Evolutionary conservation across 1,140 invertebrate genomes (phyloP).

Genomic region (Temnothorax curvispinosus): DNA sequence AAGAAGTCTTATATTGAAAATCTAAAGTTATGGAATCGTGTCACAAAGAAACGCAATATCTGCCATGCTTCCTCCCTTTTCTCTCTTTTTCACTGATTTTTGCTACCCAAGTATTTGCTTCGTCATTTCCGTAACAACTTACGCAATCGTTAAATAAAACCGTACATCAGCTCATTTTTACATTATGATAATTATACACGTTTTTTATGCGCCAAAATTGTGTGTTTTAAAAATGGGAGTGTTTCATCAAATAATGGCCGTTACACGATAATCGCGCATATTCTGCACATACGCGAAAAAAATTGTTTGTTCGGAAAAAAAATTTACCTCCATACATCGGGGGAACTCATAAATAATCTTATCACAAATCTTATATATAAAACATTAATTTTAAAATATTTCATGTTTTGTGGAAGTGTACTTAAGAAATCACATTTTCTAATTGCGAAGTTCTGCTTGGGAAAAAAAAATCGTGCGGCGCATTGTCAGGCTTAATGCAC

Average conservation of each 20-base stretch:
- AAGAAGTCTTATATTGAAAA: not conserved
- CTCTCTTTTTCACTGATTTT: not conserved
- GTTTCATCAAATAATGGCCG: not conserved
- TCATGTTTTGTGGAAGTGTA: not conserved
- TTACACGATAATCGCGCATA: not conserved
- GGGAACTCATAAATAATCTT: not conserved
- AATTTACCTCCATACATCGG: not conserved
- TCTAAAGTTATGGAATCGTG: not conserved
- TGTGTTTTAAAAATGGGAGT: not conserved
- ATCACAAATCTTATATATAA: not conserved
- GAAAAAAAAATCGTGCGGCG: not conserved
- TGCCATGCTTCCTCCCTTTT: not conserved
- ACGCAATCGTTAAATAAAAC: constrained; percentile 24
- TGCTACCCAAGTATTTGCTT: not conserved
- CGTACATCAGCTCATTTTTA: not conserved
- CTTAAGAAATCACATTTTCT: not conserved
- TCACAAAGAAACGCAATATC: not conserved
- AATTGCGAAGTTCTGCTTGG: not conserved
- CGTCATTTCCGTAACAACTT: constrained; percentile 16
- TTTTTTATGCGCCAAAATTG: not conserved
- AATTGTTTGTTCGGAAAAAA: not conserved
- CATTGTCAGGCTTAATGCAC: not conserved
- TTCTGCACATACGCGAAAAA: not conserved
- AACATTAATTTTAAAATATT: not conserved
- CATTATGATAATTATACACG: not conserved